Percentiles rank a stretch among this genome's conserved stretches.
phyloP scores from a whole-genome alignment of 2,113 vertebrate genomes.

The mouse (Mus musculus) region GRCm39 chr6:20334501-20335000 shows the following conservation, averaged over 20 bases:
- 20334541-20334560: too few relatives aligned
- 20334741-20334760: not conserved
- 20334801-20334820: not conserved
- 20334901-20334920: not conserved
- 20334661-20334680: not conserved
- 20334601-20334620: not conserved
- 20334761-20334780: not conserved
- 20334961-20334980: not conserved
- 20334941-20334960: not conserved
- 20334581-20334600: not conserved
- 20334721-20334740: not conserved
- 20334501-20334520: too few relatives aligned
- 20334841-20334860: not conserved
- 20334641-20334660: not conserved
- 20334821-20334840: not conserved
- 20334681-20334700: not conserved
- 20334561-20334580: too few relatives aligned
- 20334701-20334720: not conserved
- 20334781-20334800: not conserved
- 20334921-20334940: not conserved
- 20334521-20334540: too few relatives aligned
- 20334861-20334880: not conserved
- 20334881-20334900: not conserved
- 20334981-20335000: not conserved
- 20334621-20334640: not conserved